These are phyloP conservation scores for Loris lydekkerianus DNA, from an alignment of 2,797 vertebrate genomes.

Conservation along the genomic window DNA sequence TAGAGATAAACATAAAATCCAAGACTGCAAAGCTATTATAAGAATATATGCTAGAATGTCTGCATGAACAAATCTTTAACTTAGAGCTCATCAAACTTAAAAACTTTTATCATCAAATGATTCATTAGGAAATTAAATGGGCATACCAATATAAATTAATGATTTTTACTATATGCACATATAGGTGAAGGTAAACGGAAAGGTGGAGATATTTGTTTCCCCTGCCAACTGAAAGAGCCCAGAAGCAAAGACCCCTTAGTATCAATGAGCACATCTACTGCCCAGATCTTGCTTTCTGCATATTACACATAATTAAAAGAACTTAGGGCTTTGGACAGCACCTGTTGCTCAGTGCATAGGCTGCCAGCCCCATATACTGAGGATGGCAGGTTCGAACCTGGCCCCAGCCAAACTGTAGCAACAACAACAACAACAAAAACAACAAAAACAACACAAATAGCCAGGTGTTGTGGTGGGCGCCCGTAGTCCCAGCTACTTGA, in stretches of 20 bases:
- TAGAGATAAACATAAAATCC: background rate
- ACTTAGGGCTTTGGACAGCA: background rate
- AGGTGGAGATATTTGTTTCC: no score
- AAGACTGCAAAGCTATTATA: background rate
- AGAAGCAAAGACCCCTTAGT: background rate
- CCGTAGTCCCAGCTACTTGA: no score
- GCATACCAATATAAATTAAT: background rate
- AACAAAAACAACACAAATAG: no score
- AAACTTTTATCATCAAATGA: background rate
- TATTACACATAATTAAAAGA: background rate
- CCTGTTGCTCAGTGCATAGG: no score
- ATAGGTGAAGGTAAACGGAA: background rate
- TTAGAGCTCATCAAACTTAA: background rate
- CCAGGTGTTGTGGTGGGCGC: no score
- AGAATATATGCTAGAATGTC: background rate
- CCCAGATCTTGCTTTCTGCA: background rate
- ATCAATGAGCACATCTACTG: background rate
- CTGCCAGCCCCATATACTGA: no score
- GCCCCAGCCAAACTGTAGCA: no score
- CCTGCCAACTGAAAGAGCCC: background rate
- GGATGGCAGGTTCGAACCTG: no score
- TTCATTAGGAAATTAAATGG: background rate
- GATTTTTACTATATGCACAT: background rate
- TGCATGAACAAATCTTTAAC: background rate
- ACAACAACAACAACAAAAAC: no score